phyloP scores from a whole-genome alignment of 2,797 vertebrate genomes.

The Cossypha heuglini region DNA sequence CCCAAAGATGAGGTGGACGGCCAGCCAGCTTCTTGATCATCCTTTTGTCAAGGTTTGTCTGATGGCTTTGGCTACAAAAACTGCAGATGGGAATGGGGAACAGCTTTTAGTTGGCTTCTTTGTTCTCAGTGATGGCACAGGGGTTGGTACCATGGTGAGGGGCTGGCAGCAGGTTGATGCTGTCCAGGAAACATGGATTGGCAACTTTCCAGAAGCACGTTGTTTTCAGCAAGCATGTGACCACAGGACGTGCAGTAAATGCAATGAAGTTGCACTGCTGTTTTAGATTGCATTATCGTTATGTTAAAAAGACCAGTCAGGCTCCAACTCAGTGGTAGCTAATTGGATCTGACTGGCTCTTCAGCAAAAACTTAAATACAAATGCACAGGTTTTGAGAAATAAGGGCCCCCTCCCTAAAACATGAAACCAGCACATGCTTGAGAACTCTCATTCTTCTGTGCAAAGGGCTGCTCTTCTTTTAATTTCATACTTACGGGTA shows the following conservation, averaged over 20 bases:
- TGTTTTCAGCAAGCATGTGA: neutral
- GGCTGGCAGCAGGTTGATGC: neutral
- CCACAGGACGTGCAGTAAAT: neutral
- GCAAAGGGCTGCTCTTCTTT: neutral
- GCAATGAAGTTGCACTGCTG: neutral
- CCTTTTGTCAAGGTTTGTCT: conserved; percentile 93
- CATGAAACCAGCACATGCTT: neutral
- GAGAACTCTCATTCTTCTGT: neutral
- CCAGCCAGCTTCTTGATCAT: conserved; percentile 96
- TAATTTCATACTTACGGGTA: neutral
- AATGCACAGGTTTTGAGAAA: neutral
- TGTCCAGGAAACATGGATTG: neutral
- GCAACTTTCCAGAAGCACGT: neutral
- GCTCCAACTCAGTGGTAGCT: neutral
- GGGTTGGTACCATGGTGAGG: neutral
- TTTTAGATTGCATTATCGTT: neutral
- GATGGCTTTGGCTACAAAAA: neutral
- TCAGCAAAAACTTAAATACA: neutral
- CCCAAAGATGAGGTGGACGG: conserved; percentile 93
- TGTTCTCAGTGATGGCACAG: neutral
- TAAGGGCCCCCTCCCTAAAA: neutral
- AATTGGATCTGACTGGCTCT: neutral
- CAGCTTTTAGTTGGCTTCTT: neutral
- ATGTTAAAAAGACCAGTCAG: neutral
- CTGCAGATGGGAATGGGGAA: neutral